A percentile compares a stretch with the other conserved stretches of the same genome.
phyloP scores from a whole-genome alignment of 35 echinoderm and acorn worm genomes.

The Acanthaster planci region DNA sequence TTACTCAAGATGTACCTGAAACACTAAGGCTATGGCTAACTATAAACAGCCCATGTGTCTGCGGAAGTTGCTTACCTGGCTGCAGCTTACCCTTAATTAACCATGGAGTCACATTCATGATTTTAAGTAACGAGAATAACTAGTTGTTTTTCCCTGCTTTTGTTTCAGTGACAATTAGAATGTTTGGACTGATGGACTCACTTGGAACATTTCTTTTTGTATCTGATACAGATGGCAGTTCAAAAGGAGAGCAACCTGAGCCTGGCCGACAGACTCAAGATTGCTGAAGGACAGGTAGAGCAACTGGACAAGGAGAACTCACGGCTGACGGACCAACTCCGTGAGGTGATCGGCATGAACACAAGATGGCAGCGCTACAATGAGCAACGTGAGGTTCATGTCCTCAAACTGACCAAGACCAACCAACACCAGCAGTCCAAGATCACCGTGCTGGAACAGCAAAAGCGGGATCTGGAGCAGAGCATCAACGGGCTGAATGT shows the following conservation, averaged over 20 bases:
- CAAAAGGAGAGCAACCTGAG: neutral
- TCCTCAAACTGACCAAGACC: conserved; percentile 36
- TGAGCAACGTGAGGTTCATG: conserved; percentile 30
- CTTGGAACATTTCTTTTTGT: neutral
- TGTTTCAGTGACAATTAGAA: neutral
- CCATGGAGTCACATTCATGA: too few species aligned
- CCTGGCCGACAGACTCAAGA: conserved; percentile 25
- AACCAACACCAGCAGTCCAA: conserved; percentile 43
- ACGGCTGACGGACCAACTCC: conserved; percentile 43
- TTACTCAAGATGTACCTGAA: too few species aligned
- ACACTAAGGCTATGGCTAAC: too few species aligned
- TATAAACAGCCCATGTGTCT: too few species aligned
- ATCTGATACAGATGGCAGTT: neutral
- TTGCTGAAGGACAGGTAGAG: conserved; percentile 35
- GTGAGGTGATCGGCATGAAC: conserved; percentile 65
- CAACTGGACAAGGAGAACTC: conserved; percentile 51
- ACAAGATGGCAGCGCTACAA: conserved; percentile 48
- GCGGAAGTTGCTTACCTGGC: too few species aligned
- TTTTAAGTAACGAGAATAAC: too few species aligned
- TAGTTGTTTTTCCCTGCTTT: neutral
- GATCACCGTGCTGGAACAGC: conserved; percentile 33
- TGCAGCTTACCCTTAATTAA: too few species aligned
- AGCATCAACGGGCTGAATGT: neutral
- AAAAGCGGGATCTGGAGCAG: neutral
- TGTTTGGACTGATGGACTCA: neutral